Base-by-base conservation (phyloP, 2,797 vertebrate species). In the Amblyopsis hoosieri region DNA sequence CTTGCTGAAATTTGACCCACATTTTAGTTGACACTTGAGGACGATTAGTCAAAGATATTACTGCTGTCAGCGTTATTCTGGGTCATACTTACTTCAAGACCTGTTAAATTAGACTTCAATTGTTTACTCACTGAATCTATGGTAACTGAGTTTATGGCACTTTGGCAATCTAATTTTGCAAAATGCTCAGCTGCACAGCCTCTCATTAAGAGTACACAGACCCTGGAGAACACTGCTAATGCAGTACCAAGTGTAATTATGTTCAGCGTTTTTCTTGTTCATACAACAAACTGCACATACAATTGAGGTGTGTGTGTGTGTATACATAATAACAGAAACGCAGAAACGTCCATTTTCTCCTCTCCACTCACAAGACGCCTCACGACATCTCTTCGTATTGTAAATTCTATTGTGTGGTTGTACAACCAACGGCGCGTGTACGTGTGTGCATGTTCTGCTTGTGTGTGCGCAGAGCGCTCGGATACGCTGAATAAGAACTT, bases 401-500 rank as follows among this genome's bases (percentile, higher is more conserved):
- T 15, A 31, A 8, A 33, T 57, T 13, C 45, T 12, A 11, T 12
- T 50, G 23, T 60, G 58, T 50, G 57, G 19, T 46, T 50, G 51
- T 31, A 42, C 17, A 50, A n/a, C 52, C 56, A 51, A 45, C 23
- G 54, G 58, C 55, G 50, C 19, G 45, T n/a, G 10, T 63, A 2
- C n/a, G 23, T 7, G n/a, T 72, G 61, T 77, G 50, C 74, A 53
- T 81, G 12, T 78, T 29, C 51, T 76, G 60, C 49, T 79, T 60
- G 58, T 42, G 7, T 42, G 54, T 69, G 52, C 71, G 10, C 85
- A 95, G 95, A 94, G 64, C 92, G 90, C 89, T 94, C 94, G 12
- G 90, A 91, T 74, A 93, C 89, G 0, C 91, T 99, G 91, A 96
- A 95, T 66, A 94, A 92, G 80, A 96, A 96, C 64, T 97, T 98